These are phyloP conservation scores for Drosophila dives DNA, from an alignment of 2,888 invertebrate genomes.

Conservation along the genomic window DNA sequence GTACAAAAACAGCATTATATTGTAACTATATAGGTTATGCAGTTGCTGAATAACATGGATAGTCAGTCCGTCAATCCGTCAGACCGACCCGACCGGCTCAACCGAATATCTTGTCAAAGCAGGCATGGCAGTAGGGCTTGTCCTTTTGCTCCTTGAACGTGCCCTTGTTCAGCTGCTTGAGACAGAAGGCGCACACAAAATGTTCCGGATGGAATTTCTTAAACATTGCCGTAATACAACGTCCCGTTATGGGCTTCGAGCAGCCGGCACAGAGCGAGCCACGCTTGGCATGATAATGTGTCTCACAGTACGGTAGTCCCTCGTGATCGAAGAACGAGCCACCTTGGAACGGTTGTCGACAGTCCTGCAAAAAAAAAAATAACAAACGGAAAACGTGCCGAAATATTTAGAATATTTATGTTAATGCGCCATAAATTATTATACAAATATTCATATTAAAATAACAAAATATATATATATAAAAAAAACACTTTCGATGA, in stretches of 20 bases:
- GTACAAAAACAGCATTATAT: conserved; percentile 62
- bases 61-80: background rate
- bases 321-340: conserved; percentile 99
- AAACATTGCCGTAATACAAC: conserved; percentile 99
- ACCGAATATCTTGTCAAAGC: conserved; percentile 98
- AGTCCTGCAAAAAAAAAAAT: conserved; percentile 90
- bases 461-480: background rate
- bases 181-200: conserved; percentile 99
- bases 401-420: conserved; percentile 10
- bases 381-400: background rate
- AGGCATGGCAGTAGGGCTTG: conserved; percentile 98
- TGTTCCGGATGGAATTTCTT: conserved; percentile 99
- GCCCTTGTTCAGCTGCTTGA: conserved; percentile 98
- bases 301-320: conserved; percentile 99
- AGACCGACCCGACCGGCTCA: conserved; percentile 84
- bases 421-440: conserved; percentile 28
- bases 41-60: conserved; percentile 19
- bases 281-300: conserved; percentile 98
- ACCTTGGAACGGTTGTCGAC: conserved; percentile 97
- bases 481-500: conserved; percentile 41
- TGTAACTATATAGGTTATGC: conserved; percentile 33
- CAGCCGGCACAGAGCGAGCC: conserved; percentile 99
- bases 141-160: conserved; percentile 99
- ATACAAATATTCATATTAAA: conserved; percentile 9
- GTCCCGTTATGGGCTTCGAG: conserved; percentile 97